Conservation (phyloP, 2,797 vertebrate genomes). For the Sciurus carolinensis region DNA sequence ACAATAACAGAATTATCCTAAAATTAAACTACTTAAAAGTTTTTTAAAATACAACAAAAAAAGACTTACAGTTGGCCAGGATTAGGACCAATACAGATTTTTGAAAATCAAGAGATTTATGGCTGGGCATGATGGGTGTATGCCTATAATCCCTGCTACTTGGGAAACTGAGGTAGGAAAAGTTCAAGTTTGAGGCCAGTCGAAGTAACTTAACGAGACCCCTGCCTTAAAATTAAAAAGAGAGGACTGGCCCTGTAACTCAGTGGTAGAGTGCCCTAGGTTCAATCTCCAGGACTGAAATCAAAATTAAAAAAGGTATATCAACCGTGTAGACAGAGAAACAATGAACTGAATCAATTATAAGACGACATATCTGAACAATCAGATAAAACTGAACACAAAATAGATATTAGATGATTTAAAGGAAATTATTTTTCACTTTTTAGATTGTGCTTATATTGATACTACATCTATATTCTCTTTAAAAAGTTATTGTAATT, state of each 20-base stretch:
- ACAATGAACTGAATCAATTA: not conserved
- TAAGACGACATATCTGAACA: not conserved
- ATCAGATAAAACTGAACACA: conserved; percentile 51
- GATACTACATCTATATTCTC: not conserved
- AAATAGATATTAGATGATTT: not conserved
- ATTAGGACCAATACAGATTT: not conserved
- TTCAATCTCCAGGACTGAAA: no score
- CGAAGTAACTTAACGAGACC: no score
- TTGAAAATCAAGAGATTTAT: not conserved
- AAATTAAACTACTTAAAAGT: conserved; percentile 7
- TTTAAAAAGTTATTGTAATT: conserved; percentile 28
- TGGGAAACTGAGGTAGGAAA: no score
- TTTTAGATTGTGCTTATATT: not conserved
- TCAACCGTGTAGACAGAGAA: not conserved
- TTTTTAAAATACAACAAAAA: not conserved
- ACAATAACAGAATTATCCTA: conserved; percentile 14
- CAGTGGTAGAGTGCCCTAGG: no score
- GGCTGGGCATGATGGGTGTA: no score
- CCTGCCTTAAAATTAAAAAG: no score
- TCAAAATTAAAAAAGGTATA: no score
- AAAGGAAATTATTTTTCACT: conserved; percentile 4
- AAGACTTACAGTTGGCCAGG: not conserved
- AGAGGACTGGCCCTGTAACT: no score
- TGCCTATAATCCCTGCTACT: no score
- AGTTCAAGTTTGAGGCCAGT: no score